Percentiles rank a stretch among this genome's conserved stretches.
phyloP scores from a whole-genome alignment of 2,888 invertebrate species.

The Seira sanloemensis region DNA sequence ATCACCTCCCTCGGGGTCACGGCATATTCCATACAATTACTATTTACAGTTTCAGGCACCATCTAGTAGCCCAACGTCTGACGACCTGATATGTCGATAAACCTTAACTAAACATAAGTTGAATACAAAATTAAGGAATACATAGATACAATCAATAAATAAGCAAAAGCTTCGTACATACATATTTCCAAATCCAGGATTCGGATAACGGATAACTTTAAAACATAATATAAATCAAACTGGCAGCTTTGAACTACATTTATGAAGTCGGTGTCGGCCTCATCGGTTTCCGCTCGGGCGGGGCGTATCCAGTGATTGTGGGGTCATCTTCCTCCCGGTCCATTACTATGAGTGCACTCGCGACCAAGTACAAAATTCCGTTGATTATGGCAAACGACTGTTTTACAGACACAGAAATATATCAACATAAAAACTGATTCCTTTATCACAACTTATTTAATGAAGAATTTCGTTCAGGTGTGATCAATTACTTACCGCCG shows the following conservation, averaged over 20 bases:
- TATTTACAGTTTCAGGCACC: too few relatives aligned
- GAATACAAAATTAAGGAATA: too few relatives aligned
- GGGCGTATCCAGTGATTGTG: neutral
- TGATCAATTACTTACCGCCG: constrained; percentile 44
- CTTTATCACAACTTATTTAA: too few relatives aligned
- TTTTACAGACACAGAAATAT: neutral
- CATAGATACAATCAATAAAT: too few relatives aligned
- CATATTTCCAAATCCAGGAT: neutral
- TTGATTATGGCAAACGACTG: constrained; percentile 56
- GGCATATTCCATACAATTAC: too few relatives aligned
- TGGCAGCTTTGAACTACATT: neutral
- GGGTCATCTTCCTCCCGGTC: constrained; percentile 39
- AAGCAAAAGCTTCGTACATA: neutral
- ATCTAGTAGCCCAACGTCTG: too few relatives aligned
- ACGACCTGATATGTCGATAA: too few relatives aligned
- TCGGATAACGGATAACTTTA: neutral
- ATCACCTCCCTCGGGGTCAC: too few relatives aligned
- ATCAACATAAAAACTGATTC: neutral
- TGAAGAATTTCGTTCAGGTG: too few relatives aligned
- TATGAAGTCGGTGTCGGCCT: constrained; percentile 6
- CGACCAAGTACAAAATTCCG: constrained; percentile 39
- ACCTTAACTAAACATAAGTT: too few relatives aligned
- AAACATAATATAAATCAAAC: neutral
- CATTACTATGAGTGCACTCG: constrained; percentile 15
- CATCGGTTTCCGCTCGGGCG: constrained; percentile 2